Percentiles rank a stretch among this genome's conserved stretches.
phyloP scores from a whole-genome alignment of 2,888 invertebrate genomes.

The Phaedon cochleariae region DNA sequence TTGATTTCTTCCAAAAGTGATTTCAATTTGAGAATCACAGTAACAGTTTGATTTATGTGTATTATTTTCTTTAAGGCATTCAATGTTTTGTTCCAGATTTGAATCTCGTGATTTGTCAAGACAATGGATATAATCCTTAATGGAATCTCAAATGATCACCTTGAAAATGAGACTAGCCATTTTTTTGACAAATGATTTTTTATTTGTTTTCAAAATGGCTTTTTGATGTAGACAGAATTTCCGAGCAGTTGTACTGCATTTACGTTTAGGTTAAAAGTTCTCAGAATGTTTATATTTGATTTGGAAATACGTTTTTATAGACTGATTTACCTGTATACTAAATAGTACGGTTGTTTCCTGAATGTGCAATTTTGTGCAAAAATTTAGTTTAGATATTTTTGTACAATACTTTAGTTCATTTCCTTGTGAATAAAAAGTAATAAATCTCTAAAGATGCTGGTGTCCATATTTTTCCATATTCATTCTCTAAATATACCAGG shows the following conservation, averaged over 20 bases:
- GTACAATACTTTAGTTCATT: not conserved
- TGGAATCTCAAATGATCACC: not conserved
- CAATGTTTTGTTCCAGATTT: no score
- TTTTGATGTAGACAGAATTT: not conserved
- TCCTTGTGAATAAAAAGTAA: not conserved
- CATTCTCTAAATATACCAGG: no score
- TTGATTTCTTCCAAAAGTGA: no score
- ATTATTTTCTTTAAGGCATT: no score
- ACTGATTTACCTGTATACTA: conserved; percentile 11
- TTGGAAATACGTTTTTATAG: conserved; percentile 18
- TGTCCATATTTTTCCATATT: not conserved
- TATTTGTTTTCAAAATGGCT: not conserved
- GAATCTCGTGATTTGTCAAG: no score
- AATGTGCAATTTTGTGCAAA: conserved; percentile 14
- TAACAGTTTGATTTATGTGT: no score
- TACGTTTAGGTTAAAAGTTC: not conserved
- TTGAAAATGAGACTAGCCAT: not conserved
- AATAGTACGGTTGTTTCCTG: not conserved
- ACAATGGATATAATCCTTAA: no score
- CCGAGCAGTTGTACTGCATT: not conserved
- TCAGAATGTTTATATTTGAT: conserved; percentile 15
- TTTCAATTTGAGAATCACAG: no score
- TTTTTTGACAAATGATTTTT: no score
- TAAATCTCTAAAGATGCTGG: not conserved
- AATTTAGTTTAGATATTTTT: conserved; percentile 5